These are phyloP conservation scores for Saccopteryx leptura DNA, from an alignment of 2,113 vertebrate genomes.

Conservation along the genomic window DNA sequence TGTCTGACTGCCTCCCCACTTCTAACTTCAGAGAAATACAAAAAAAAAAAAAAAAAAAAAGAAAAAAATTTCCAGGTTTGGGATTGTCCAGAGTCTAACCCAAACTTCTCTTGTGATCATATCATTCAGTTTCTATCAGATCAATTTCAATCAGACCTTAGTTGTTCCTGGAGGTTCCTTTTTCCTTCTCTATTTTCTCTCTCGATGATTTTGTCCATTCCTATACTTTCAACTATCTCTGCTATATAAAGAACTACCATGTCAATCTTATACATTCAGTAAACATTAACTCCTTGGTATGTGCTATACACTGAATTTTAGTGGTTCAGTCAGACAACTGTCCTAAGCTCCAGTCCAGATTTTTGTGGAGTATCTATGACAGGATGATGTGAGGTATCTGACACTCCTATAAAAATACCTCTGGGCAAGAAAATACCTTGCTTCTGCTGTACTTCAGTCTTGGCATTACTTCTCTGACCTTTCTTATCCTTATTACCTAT, in stretches of 20 bases:
- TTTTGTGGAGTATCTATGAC: slow-evolving; percentile 7
- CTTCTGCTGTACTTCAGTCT: neutral
- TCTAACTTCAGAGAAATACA: too few species aligned
- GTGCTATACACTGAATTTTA: neutral
- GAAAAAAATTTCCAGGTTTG: neutral
- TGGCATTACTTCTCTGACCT: neutral
- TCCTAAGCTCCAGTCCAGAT: neutral
- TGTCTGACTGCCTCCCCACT: too few species aligned
- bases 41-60: neutral
- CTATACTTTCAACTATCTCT: neutral
- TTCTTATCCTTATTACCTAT: slow-evolving; percentile 3
- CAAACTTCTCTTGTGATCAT: neutral
- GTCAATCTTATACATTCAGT: neutral
- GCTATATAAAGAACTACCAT: neutral
- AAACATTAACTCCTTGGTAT: slow-evolving; percentile 5
- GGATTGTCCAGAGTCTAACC: neutral
- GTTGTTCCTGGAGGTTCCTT: neutral
- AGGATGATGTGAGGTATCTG: neutral
- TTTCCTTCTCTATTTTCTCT: neutral
- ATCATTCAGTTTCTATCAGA: slow-evolving; percentile 41
- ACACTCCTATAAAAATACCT: slow-evolving; percentile 23
- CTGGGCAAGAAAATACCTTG: neutral
- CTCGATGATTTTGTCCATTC: neutral
- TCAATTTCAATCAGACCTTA: slow-evolving; percentile 29
- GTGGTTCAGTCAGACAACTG: neutral